These are phyloP conservation scores for Phalacrocorax carbo DNA, from an alignment of 2,113 vertebrate genomes.

Conservation along the genomic window DNA sequence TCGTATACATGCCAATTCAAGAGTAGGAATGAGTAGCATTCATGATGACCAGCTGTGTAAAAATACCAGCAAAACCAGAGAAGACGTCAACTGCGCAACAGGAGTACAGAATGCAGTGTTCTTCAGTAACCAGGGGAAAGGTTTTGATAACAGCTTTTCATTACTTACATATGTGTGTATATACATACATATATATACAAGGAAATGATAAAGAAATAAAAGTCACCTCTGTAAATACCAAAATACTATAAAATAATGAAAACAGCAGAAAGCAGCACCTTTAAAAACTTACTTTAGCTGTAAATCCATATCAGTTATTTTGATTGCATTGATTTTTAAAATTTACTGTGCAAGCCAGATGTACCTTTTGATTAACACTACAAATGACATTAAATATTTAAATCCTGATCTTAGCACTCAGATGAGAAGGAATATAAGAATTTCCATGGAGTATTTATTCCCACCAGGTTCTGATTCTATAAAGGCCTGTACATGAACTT, in stretches of 20 bases:
- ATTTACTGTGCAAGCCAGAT: neutral
- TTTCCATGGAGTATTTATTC: neutral
- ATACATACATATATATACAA: neutral
- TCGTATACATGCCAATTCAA: neutral
- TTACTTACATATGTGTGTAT: neutral
- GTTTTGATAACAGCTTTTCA: neutral
- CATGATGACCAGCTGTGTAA: neutral
- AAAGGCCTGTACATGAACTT: neutral
- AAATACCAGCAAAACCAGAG: neutral
- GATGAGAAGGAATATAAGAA: neutral
- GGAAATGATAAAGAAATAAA: neutral
- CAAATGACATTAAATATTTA: neutral
- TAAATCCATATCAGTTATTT: neutral
- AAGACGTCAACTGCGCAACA: accelerated
- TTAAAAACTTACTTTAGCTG: neutral
- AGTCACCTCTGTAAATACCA: neutral
- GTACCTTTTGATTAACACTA: neutral
- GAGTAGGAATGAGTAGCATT: neutral
- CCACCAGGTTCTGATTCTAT: neutral
- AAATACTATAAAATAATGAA: neutral
- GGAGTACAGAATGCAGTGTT: neutral
- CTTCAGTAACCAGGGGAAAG: neutral
- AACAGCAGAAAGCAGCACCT: neutral
- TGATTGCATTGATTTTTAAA: neutral
- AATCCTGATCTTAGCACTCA: neutral